These are phyloP conservation scores for Drosophila quadrilineata DNA, from an alignment of 1,140 invertebrate genomes.

Conservation along the genomic window DNA sequence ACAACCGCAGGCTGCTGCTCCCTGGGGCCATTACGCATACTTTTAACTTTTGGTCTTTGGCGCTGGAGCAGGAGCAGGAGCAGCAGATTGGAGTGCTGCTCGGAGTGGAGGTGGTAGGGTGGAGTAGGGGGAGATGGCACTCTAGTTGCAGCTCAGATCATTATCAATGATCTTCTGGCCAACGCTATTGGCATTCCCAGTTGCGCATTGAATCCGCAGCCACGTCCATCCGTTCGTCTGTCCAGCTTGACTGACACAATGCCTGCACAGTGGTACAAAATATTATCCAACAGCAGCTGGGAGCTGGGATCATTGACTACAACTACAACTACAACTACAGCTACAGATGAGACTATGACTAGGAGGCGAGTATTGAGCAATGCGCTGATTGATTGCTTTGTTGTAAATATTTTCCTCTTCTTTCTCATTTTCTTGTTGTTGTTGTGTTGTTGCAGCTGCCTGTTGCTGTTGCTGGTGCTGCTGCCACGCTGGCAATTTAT, in stretches of 20 bases:
- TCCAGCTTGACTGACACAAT: conserved; percentile 52
- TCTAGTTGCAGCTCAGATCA: conserved; percentile 63
- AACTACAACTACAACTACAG: background rate
- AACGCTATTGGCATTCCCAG: conserved; percentile 47
- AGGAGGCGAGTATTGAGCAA: conserved; percentile 36
- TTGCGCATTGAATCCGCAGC: conserved; percentile 21
- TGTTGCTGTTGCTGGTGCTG: conserved; percentile 15
- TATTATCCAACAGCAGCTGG: too few relatives aligned
- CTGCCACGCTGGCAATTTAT: conserved; percentile 65
- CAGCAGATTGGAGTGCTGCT: conserved; percentile 19
- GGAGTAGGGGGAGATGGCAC: conserved; percentile 41
- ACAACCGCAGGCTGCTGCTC: conserved; percentile 59
- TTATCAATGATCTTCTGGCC: conserved; percentile 70
- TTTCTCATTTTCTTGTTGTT: conserved; percentile 2
- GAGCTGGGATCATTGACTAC: conserved; percentile 10
- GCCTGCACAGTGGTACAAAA: conserved; percentile 37
- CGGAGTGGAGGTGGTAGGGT: background rate
- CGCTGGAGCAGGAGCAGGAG: too few relatives aligned
- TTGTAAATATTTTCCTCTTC: conserved; percentile 49
- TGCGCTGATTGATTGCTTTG: conserved; percentile 76
- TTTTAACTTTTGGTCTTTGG: conserved; percentile 61
- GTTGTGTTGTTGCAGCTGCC: conserved; percentile 9
- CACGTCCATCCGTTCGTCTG: background rate
- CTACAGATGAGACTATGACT: background rate
- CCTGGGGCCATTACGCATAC: conserved; percentile 79